These are phyloP conservation scores for Typhlichthys subterraneus DNA, from an alignment of 2,797 vertebrate species.

Conservation along the genomic window DNA sequence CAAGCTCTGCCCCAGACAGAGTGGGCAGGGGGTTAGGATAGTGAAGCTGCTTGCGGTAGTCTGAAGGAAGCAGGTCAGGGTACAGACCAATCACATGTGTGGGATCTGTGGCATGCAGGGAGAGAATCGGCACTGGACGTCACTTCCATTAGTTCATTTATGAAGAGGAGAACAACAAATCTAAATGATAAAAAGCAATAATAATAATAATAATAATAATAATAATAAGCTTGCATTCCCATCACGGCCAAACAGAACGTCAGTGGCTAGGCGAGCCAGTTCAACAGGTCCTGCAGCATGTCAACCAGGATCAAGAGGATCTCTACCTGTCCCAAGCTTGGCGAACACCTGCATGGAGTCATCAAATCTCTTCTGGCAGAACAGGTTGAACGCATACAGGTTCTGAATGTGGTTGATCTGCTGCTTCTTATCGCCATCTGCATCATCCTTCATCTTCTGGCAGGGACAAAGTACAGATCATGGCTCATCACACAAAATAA, in stretches of 20 bases:
- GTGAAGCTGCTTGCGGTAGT: slow-evolving; percentile 97
- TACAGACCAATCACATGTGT: slow-evolving; percentile 98
- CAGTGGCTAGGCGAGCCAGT: not conserved
- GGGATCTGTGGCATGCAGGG: slow-evolving; percentile 82
- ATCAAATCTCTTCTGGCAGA: slow-evolving; percentile 98
- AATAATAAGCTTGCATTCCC: too few species aligned
- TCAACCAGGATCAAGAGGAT: not conserved
- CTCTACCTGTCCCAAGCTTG: slow-evolving; percentile 95
- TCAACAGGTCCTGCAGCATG: not conserved
- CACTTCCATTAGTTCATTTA: not conserved
- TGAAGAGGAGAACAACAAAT: not conserved
- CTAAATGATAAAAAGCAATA: not conserved
- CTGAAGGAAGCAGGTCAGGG: slow-evolving; percentile 93
- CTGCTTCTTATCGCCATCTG: slow-evolving; percentile 94
- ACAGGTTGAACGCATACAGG: slow-evolving; percentile 97
- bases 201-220: too few species aligned
- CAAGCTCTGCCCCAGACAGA: slow-evolving; percentile 91
- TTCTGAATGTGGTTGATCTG: slow-evolving; percentile 99
- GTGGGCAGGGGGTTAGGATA: slow-evolving; percentile 93
- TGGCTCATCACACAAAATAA: not conserved
- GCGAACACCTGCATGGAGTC: slow-evolving; percentile 99
- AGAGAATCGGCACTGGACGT: not conserved
- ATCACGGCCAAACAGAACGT: not conserved
- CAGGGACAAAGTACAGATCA: slow-evolving; percentile 11
- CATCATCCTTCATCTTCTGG: slow-evolving; percentile 98